Conservation (phyloP, 2,113 vertebrate genomes). For the Phyllostomus discolor region DNA sequence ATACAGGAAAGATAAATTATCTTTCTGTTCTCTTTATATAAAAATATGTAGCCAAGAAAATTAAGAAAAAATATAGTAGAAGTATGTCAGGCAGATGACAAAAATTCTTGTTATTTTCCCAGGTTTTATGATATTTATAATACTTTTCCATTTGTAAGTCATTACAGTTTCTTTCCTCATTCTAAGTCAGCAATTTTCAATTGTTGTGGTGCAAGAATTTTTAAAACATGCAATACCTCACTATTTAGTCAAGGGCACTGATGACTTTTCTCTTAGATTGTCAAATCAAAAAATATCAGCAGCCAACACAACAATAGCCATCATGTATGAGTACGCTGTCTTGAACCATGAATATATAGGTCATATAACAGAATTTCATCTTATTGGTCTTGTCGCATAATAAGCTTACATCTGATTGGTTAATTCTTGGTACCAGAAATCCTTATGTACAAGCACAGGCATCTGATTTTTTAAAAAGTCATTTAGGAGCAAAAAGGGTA, state of each 20-base stretch:
- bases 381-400: not conserved
- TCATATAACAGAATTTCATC: not conserved
- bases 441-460: not conserved
- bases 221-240: not conserved
- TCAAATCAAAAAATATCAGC: not conserved
- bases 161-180: not conserved
- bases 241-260: not conserved
- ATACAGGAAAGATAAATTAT: not conserved
- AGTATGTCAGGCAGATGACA: not conserved
- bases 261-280: not conserved
- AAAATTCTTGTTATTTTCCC: not conserved
- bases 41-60: not conserved
- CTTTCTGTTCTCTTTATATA: slow-evolving; percentile 14
- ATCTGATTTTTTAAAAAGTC: not conserved
- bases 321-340: not conserved
- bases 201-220: not conserved
- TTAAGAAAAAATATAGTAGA: not conserved
- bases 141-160: not conserved
- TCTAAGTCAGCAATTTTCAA: not conserved
- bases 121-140: not conserved
- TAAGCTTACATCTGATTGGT: not conserved
- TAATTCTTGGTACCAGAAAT: not conserved
- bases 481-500: not conserved
- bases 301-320: not conserved
- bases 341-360: not conserved